These are phyloP conservation scores for Etheostoma perlongum DNA, from an alignment of 2,797 vertebrate genomes.

Conservation along the genomic window DNA sequence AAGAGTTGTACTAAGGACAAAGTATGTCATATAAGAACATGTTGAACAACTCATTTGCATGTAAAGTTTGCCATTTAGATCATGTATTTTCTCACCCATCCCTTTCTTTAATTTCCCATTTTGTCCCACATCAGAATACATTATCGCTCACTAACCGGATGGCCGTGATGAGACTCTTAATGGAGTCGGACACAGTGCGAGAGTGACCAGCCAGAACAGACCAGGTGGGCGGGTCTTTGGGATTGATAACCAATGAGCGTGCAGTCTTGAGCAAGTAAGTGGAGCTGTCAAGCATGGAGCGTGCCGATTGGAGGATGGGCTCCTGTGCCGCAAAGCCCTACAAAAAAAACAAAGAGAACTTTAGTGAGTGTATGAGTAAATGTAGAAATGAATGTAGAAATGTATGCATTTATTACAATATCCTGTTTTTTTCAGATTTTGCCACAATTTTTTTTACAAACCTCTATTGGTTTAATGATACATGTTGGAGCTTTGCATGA, in stretches of 20 bases:
- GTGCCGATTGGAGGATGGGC: slow-evolving; percentile 93
- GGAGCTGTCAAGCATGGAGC: slow-evolving; percentile 97
- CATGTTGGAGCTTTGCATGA: background rate
- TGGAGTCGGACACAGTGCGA: slow-evolving; percentile 97
- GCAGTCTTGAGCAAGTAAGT: slow-evolving; percentile 93
- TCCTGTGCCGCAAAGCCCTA: slow-evolving; percentile 94
- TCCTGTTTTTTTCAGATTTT: background rate
- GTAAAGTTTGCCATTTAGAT: background rate
- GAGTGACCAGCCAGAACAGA: slow-evolving; percentile 96
- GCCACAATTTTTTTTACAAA: background rate
- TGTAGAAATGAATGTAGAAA: background rate
- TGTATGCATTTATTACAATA: background rate
- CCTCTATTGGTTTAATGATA: background rate
- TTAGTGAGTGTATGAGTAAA: background rate
- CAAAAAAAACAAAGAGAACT: background rate
- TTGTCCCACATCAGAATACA: background rate
- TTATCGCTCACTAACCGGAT: slow-evolving; percentile 87
- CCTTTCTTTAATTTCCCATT: background rate
- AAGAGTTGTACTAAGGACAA: background rate
- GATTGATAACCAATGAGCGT: slow-evolving; percentile 95
- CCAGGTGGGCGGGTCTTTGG: slow-evolving; percentile 98
- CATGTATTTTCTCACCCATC: background rate
- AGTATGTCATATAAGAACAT: background rate
- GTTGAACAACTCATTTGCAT: background rate
- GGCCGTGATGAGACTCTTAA: slow-evolving; percentile 98